A percentile compares a stretch with the other conserved stretches of the same genome.
Evolutionary conservation across 2,888 invertebrate genomes (phyloP).

Genomic region (Podotricha telesiphe): DNA sequence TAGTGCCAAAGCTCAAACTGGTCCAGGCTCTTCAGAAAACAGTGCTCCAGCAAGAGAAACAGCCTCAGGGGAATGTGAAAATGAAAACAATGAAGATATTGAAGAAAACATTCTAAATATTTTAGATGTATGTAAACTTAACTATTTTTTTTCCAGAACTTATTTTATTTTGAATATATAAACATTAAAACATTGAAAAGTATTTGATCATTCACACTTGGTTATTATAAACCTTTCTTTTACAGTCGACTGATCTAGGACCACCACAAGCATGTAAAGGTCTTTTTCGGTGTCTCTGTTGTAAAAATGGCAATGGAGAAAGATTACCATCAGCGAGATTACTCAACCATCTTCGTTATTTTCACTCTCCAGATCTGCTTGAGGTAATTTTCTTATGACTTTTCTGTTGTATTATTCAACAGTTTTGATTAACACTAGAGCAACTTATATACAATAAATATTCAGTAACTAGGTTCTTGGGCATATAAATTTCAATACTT

Average conservation of each 20-base stretch:
- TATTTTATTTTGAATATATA: background rate
- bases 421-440: too few relatives aligned
- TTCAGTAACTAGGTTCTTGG: too few relatives aligned
- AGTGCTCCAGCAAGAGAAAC: constrained; percentile 57
- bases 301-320: constrained; percentile 67
- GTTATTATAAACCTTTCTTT: background rate
- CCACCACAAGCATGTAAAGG: constrained; percentile 73
- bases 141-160: too few relatives aligned
- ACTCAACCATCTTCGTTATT: constrained; percentile 79
- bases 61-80: constrained; percentile 56
- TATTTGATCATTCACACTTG: background rate
- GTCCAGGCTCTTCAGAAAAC: constrained; percentile 56
- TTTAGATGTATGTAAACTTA: constrained; percentile 58
- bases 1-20: constrained; percentile 68
- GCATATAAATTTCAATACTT: too few relatives aligned
- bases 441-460: too few relatives aligned
- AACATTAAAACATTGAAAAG: too few relatives aligned
- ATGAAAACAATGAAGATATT: constrained; percentile 55
- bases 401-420: background rate
- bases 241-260: constrained; percentile 52
- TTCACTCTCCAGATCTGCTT: constrained; percentile 72
- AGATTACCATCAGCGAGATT: constrained; percentile 71
- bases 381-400: constrained; percentile 62
- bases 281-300: constrained; percentile 78
- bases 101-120: constrained; percentile 58